Conservation (phyloP, 2,888 invertebrate genomes). For the Sarcophaga variegata region DNA sequence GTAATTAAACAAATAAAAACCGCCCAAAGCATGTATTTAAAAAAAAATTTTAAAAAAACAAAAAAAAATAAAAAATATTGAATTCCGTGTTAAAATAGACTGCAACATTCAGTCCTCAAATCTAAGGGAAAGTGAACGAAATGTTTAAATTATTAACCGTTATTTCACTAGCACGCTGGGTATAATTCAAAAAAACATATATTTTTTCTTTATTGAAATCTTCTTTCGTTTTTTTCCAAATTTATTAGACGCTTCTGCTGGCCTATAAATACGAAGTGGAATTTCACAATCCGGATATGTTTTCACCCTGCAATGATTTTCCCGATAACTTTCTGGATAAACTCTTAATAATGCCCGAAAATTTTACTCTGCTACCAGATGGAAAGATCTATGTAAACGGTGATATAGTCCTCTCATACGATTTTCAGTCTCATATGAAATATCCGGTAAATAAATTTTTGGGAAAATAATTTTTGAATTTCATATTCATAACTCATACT, state of each 20-base stretch:
- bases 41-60: too few species aligned
- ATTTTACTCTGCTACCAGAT: constrained; percentile 11
- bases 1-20: too few species aligned
- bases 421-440: constrained; percentile 1
- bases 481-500: too few species aligned
- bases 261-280: background rate
- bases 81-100: too few species aligned
- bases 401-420: background rate
- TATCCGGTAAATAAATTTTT: background rate
- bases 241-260: background rate
- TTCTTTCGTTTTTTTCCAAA: background rate
- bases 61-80: too few species aligned
- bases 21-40: too few species aligned
- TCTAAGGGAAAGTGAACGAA: too few species aligned
- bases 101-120: too few species aligned
- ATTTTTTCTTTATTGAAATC: background rate
- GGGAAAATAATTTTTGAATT: too few species aligned
- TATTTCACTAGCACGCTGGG: too few species aligned
- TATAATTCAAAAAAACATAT: too few species aligned
- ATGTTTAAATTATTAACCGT: too few species aligned
- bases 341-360: background rate
- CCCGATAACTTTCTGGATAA: constrained; percentile 8
- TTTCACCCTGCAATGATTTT: background rate
- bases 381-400: background rate
- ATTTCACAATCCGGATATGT: background rate